Percentiles rank a stretch among this genome's conserved stretches.
Conservation (phyloP, 1,140 invertebrate genomes). For the Anadara kagoshimensis region DNA sequence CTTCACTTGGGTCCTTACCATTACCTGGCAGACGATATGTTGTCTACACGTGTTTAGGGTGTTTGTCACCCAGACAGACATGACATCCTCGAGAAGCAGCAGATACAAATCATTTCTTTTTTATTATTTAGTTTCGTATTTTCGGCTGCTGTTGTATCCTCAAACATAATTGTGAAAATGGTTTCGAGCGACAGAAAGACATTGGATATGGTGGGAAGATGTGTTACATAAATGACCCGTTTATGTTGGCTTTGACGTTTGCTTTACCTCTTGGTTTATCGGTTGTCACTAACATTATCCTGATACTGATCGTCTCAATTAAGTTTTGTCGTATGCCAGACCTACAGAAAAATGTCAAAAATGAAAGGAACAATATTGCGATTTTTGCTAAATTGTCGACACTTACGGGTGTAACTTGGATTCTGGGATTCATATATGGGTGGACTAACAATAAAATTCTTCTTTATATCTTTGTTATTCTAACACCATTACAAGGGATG, state of each 20-base stretch:
- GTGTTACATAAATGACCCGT: slow-evolving; percentile 22
- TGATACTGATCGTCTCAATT: slow-evolving; percentile 22
- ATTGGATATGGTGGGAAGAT: slow-evolving; percentile 27
- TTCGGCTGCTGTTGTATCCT: neutral
- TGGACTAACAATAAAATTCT: neutral
- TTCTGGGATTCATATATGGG: slow-evolving; percentile 25
- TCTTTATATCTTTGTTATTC: slow-evolving; percentile 19
- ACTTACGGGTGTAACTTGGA: slow-evolving; percentile 31
- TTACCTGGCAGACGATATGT: slow-evolving; percentile 33
- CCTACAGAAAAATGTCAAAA: slow-evolving; percentile 3
- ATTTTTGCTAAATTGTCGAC: slow-evolving; percentile 30
- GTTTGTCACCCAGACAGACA: slow-evolving; percentile 11
- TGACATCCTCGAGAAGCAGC: neutral
- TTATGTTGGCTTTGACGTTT: slow-evolving; percentile 7
- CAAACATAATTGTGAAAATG: slow-evolving; percentile 6
- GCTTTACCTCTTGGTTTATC: slow-evolving; percentile 19
- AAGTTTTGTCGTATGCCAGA: slow-evolving; percentile 6
- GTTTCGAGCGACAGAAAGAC: neutral
- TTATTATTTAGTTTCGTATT: slow-evolving; percentile 7
- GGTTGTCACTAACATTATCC: slow-evolving; percentile 13
- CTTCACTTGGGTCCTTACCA: slow-evolving; percentile 24
- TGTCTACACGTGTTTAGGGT: slow-evolving; percentile 38
- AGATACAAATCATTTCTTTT: neutral
- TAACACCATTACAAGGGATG: slow-evolving; percentile 17
- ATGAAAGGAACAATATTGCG: slow-evolving; percentile 9